Evolutionary conservation across 2,113 vertebrate genomes (phyloP), one percentile per base, ranked within the genome.

Genomic region (Cromileptes altivelis): DNA sequence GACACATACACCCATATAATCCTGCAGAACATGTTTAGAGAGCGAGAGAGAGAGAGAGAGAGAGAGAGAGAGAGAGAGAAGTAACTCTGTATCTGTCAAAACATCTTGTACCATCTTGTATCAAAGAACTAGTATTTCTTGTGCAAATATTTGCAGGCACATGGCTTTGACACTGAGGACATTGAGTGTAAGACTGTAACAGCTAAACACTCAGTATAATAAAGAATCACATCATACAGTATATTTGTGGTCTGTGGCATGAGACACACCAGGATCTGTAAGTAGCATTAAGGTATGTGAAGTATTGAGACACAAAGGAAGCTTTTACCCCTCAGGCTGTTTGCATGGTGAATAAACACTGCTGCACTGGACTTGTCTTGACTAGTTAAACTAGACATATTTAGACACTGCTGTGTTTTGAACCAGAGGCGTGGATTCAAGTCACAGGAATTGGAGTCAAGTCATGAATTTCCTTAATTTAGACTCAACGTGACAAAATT

Each of bases 1-100:
- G 92, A 91, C 70, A 93, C 4, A 63, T 94, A 95, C 52, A 96
- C 93, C 94, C 94, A 95, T 42, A 94, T 33, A 56, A 96, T 93
- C 95, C 95, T 95, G 86, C 65, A 84, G 57, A 82, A 49, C 18
- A 56, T 14, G 52, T 81, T 73, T 0, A 67, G 40, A 61, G 8
- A 27, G 13, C 2, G 45, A 47, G 45, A 49, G 13, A 49, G 3
- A 13, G 37, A 60, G 8, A 27, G 10, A 47, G 45, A 47, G 45
- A 15, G 47, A 49, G 12, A 12, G 14, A 49, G 47, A 49, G 14
- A 50, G 25, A 72, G 17, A 42, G 6, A 23, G 23, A 80, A 21
- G 75, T 7, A 27, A 49, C 53, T 60, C 4, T 25, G 3, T 33
- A 50, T 75, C 11, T 40, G 33, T 69, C 60, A 23, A 50, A 62